Evolutionary conservation across 2,797 vertebrate genomes (phyloP).

Genomic region (Rhinella marina): DNA sequence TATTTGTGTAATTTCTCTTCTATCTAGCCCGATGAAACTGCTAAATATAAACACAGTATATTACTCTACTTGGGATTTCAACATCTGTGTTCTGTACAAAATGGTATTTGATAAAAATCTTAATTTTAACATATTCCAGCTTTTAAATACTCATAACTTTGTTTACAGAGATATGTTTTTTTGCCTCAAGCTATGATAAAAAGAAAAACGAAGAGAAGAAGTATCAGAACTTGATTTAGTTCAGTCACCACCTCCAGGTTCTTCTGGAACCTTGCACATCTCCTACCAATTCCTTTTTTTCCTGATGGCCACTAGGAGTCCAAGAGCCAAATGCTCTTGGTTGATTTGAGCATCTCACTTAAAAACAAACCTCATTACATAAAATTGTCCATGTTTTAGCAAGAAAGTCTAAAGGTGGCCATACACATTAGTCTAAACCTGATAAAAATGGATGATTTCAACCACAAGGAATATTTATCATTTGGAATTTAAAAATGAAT

Average conservation of each 20-base stretch:
- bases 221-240: slow-evolving; percentile 17
- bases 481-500: too few species aligned
- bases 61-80: neutral
- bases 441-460: too few species aligned
- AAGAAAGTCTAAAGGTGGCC: too few species aligned
- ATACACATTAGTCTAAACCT: too few species aligned
- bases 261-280: neutral
- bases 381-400: neutral
- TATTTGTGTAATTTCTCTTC: neutral
- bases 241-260: neutral
- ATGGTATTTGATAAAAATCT: slow-evolving; percentile 20
- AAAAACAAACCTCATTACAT: neutral
- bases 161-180: slow-evolving; percentile 10
- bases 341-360: neutral
- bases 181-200: slow-evolving; percentile 21
- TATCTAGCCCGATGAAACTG: neutral
- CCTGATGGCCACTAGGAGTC: neutral
- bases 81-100: slow-evolving; percentile 43
- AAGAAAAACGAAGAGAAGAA: neutral
- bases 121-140: neutral
- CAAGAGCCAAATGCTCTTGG: neutral
- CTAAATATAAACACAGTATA: neutral
- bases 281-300: neutral
- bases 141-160: slow-evolving; percentile 32
- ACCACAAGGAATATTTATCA: too few species aligned